Base-by-base conservation (phyloP, 2,113 vertebrate genomes). In the Rhinolophus sinicus region DNA sequence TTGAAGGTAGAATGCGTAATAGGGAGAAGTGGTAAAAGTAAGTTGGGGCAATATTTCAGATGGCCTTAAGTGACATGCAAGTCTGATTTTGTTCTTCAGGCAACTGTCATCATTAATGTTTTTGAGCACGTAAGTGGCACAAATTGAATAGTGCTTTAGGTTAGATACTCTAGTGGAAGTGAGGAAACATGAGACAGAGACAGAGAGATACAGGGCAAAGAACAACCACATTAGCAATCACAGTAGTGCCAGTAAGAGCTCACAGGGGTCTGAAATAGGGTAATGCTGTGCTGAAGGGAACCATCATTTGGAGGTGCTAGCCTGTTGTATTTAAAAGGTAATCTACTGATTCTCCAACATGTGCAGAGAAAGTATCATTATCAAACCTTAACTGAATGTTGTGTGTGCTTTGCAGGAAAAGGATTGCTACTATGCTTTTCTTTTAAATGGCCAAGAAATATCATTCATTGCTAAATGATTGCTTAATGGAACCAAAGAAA, bases 361-460 rank as follows among this genome's bases (percentile, higher is more conserved):
- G 18, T 60, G 33, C 64, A 86, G 35, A 81, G 33, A 85, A 80
- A 62, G 11, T 47, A 33, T 70, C 8, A 0, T 47, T 67, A 89
- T 47, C 6, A 82, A 47, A 65, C 38, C 15, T 15, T 40, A 86
- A 52, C 16, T 52, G 93, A 84, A 89, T 38, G 13, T 58, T 76
- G 78, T 86, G 2, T 50, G 22, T 15, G 28, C 50, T 44, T 52
- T 89, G 30, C 47, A 50, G n/a, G 19, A 54, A 56, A 64, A 30
- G 7, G 2, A 3, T 35, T 70, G 44, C 78, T 38, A 58, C 12
- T 60, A 70, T 22, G 2, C 5, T 86, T 77, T 67, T 18, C 60
- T 77, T 92, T 89, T 26, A 69, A 90, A 82, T 81, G 33, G 13
- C 16, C 64, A 78, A 92, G 28, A 86, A 86, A 81, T 86, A 75